A percentile compares a stretch with the other conserved stretches of the same genome.
Conservation (phyloP, 92 coral and sea anemone genomes). For the Chrysogorgia sp. region DNA sequence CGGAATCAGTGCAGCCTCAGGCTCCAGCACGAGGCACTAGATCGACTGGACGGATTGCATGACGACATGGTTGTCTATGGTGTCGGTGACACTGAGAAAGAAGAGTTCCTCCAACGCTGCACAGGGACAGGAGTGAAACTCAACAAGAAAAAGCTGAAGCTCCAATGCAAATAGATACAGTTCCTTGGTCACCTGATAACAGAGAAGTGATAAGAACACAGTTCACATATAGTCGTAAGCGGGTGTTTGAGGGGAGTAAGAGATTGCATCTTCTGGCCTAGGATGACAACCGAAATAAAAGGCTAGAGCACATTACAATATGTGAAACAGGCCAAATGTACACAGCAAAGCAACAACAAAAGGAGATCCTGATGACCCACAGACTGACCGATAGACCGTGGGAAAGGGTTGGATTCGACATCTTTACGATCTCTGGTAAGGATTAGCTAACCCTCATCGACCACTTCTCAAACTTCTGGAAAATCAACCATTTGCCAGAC, state of each 20-base stretch:
- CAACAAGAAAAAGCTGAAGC: conserved; percentile 44
- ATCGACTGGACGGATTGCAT: conserved; percentile 52
- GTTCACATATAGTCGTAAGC: conserved; percentile 57
- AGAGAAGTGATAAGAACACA: conserved; percentile 45
- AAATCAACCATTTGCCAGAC: too few relatives aligned
- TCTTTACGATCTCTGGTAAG: conserved; percentile 43
- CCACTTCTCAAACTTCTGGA: too few relatives aligned
- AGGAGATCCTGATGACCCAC: conserved; percentile 49
- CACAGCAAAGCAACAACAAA: conserved; percentile 34
- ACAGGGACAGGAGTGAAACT: conserved; percentile 48
- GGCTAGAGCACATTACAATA: conserved; percentile 37
- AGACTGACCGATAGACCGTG: conserved; percentile 55
- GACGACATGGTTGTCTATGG: conserved; percentile 65
- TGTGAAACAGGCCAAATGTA: conserved; percentile 49
- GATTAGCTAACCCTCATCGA: conserved; percentile 50
- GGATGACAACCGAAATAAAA: conserved; percentile 50
- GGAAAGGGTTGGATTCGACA: conserved; percentile 55
- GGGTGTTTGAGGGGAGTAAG: conserved; percentile 60
- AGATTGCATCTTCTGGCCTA: conserved; percentile 62
- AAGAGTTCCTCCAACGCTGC: conserved; percentile 50
- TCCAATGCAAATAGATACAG: conserved; percentile 41
- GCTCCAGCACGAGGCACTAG: conserved; percentile 63
- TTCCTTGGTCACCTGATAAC: conserved; percentile 57
- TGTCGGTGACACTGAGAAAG: conserved; percentile 51
- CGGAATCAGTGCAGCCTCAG: too few relatives aligned